Evolutionary conservation across 2,113 vertebrate species (phyloP).

Genomic region (Cinclus cinclus): DNA sequence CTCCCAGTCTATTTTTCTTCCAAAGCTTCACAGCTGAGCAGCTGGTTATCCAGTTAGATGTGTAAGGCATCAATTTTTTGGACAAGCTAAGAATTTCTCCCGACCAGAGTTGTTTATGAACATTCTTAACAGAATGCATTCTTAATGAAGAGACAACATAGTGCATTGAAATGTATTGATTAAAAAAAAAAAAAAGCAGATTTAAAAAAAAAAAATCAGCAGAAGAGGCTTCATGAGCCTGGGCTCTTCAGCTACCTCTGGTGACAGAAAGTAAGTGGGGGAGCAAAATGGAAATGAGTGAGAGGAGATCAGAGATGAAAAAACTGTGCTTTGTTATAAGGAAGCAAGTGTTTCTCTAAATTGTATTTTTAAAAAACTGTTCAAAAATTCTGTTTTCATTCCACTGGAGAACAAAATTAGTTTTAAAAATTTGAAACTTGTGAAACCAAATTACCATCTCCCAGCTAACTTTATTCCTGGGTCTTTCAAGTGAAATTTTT

Average conservation of each 20-base stretch:
- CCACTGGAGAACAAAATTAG: neutral
- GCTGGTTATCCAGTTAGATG: neutral
- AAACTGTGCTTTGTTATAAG: neutral
- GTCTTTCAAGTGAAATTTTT: neutral
- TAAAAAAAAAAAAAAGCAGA: neutral
- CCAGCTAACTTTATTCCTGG: neutral
- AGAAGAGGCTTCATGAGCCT: neutral
- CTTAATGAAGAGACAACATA: neutral
- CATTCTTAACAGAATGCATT: neutral
- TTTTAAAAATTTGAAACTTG: neutral
- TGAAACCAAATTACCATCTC: neutral
- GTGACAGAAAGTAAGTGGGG: neutral
- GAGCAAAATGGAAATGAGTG: neutral
- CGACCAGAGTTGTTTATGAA: neutral
- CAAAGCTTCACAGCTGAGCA: neutral
- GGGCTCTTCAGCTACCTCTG: conserved; percentile 23
- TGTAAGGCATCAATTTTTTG: neutral
- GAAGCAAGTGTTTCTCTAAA: neutral
- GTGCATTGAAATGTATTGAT: neutral
- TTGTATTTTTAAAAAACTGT: neutral
- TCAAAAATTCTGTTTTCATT: neutral
- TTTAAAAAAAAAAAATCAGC: neutral
- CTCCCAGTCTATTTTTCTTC: neutral
- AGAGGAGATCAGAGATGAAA: neutral
- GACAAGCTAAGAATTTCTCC: neutral